Percentiles rank a stretch among this genome's conserved stretches.
These are phyloP conservation scores for Caretta caretta DNA, from an alignment of 2,113 vertebrate species.

Conservation along the genomic window DNA sequence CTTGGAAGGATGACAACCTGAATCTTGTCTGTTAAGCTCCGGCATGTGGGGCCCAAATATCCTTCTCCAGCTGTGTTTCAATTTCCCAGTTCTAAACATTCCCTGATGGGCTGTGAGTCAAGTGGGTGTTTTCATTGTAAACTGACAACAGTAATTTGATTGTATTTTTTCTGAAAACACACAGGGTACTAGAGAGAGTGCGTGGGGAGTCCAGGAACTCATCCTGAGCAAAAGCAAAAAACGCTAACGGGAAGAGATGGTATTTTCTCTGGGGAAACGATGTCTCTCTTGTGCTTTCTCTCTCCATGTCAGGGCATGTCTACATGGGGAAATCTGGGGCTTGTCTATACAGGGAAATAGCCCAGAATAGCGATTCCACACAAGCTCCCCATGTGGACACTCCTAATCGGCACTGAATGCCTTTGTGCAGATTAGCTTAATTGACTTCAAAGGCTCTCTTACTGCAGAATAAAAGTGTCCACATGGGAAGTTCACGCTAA, in stretches of 20 bases:
- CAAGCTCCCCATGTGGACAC: too few species aligned
- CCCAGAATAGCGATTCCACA: too few species aligned
- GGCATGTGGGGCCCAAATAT: rapidly evolving
- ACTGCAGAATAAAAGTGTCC: too few species aligned
- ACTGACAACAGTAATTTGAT: rapidly evolving
- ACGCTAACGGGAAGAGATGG: rapidly evolving
- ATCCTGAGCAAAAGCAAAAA: rapidly evolving
- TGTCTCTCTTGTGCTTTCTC: neutral
- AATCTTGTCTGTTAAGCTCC: neutral
- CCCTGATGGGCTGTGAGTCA: rapidly evolving
- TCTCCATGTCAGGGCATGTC: neutral
- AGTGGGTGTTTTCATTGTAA: rapidly evolving
- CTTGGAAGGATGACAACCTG: rapidly evolving
- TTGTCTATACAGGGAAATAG: too few species aligned
- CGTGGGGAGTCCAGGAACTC: neutral
- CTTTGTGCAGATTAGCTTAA: too few species aligned
- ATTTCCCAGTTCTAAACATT: neutral
- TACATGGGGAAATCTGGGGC: neutral
- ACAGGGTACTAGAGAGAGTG: rapidly evolving
- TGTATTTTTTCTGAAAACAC: rapidly evolving
- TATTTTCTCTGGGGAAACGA: neutral
- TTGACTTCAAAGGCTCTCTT: too few species aligned
- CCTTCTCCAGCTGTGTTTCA: rapidly evolving
- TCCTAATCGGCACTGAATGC: too few species aligned
- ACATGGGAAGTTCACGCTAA: too few species aligned